phyloP scores from a whole-genome alignment of 2,888 invertebrate genomes.

The Eudemis profundana region DNA sequence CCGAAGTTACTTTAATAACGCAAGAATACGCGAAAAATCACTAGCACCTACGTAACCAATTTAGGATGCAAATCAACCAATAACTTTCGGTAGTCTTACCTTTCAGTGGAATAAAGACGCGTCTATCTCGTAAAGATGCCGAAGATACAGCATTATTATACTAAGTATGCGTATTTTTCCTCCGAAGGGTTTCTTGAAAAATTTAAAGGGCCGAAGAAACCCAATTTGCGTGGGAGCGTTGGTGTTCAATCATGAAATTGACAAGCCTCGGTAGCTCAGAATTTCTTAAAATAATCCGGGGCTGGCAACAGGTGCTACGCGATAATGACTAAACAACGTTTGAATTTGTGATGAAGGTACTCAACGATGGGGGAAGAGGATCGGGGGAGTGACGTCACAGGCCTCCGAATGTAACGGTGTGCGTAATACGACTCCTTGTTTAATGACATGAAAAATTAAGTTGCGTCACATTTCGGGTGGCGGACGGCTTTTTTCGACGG shows the following conservation, averaged over 20 bases:
- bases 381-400: conserved; percentile 60
- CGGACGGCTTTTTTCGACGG: conserved; percentile 18
- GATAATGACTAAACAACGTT: conserved; percentile 81
- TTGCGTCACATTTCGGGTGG: conserved; percentile 29
- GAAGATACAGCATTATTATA: no score
- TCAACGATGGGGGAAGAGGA: conserved; percentile 58
- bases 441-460: conserved; percentile 46
- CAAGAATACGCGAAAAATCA: background rate
- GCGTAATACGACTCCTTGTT: conserved; percentile 46
- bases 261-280: conserved; percentile 43
- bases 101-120: no score
- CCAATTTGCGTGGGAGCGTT: conserved; percentile 19
- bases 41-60: background rate
- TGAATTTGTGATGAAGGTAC: conserved; percentile 78
- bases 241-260: conserved; percentile 39
- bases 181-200: background rate
- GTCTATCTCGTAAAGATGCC: no score
- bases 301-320: conserved; percentile 77
- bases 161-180: no score
- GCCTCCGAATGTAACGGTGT: conserved; percentile 41
- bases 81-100: no score
- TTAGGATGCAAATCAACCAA: background rate
- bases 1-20: background rate
- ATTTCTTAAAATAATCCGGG: conserved; percentile 54
- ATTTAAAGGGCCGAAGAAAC: background rate